These are phyloP conservation scores for Drosophila falleni DNA, from an alignment of 2,888 invertebrate genomes.

Conservation along the genomic window DNA sequence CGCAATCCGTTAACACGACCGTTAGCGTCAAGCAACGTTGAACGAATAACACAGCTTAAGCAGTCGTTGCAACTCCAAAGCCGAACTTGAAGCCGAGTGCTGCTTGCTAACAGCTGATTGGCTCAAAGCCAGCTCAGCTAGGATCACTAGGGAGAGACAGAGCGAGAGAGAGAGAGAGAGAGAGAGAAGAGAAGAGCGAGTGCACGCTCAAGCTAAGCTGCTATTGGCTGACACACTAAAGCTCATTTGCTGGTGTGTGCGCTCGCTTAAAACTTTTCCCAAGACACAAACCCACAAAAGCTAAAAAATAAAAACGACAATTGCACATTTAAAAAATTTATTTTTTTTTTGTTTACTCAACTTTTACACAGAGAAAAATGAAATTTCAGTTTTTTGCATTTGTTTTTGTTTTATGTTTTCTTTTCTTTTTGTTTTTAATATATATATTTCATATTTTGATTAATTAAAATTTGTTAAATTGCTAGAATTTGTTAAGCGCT, in stretches of 20 bases:
- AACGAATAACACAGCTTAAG: conserved; percentile 49
- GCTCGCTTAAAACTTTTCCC: conserved; percentile 21
- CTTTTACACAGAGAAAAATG: conserved; percentile 82
- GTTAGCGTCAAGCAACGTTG: conserved; percentile 44
- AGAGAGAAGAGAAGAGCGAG: background rate
- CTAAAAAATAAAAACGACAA: background rate
- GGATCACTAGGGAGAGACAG: conserved; percentile 19
- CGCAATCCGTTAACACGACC: conserved; percentile 52
- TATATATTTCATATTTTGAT: conserved; percentile 70
- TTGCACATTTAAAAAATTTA: conserved; percentile 74
- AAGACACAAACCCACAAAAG: conserved; percentile 19
- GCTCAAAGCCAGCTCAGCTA: conserved; percentile 29
- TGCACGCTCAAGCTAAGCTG: background rate
- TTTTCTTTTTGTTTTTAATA: conserved; percentile 22
- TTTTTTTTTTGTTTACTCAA: conserved; percentile 69
- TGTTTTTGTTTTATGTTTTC: conserved; percentile 51
- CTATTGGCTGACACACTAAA: conserved; percentile 9
- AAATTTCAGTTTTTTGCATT: conserved; percentile 74
- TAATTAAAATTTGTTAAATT: conserved; percentile 82
- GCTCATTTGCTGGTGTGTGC: conserved; percentile 21
- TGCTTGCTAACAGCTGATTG: conserved; percentile 41
- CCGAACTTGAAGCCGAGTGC: conserved; percentile 51
- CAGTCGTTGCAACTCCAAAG: conserved; percentile 21
- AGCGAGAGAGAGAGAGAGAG: background rate
- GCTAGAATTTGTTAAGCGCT: conserved; percentile 83